Base-by-base conservation (phyloP, 2,113 vertebrate species). In the Silurus glanis region DNA sequence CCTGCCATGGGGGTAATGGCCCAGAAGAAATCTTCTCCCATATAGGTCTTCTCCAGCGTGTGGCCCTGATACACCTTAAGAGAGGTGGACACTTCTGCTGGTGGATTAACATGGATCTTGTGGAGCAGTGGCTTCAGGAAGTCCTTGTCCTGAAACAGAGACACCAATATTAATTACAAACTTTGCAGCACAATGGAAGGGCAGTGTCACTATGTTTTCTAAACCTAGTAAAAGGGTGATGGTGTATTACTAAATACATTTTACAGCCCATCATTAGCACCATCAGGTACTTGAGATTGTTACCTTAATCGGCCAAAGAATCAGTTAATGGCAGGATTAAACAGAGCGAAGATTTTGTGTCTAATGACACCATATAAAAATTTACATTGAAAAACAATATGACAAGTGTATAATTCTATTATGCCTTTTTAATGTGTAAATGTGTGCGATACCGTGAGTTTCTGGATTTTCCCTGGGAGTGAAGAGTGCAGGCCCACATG, bases 1-100 rank as follows among this genome's bases (percentile, higher is more conserved):
- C 97, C 97, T 83, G 97, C 94, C 71, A 93, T 91, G 0, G 98
- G 98, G 21, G 96, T 99, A 82, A 99, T 95, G 89, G 98, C 97
- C 98, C 98, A 99, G 95, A 99, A 99, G 93, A 99, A 99, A 87
- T 99, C 98, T 91, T 99, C 98, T 49, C 98, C 98, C 90, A 97
- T 94, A 74, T 99, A 99, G 0, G 97, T 98, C 91, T 99, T 99
- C 93, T 99, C 98, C 88, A 99, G 92, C 0, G 97, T 97, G 89
- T 99, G 98, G 47, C 97, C 97, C 92, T 99, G 98, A 93, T 99
- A 99, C 87, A 99, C 97, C 94, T 99, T 99, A 91, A 99, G 93
- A 59, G 97, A 98, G 45, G 98, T 99, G 9, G 97, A 99, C 47
- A 99, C 97, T 90, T 99, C 98, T 66, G 98, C 98, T 13, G 97